These are phyloP conservation scores for Natrix natrix DNA, from an alignment of 2,797 vertebrate species.

Conservation along the genomic window DNA sequence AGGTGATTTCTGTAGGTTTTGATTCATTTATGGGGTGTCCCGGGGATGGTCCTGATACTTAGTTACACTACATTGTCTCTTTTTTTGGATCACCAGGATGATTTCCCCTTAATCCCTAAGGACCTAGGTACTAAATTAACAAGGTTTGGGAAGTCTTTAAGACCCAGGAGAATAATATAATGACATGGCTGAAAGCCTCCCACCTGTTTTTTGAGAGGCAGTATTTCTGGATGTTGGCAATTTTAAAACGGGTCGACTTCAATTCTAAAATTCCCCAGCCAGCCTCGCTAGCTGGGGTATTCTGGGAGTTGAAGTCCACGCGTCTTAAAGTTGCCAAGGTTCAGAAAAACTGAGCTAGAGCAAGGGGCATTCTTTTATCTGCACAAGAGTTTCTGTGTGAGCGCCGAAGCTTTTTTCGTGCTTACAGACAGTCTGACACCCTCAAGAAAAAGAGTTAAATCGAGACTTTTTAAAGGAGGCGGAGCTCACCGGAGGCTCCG, in stretches of 20 bases:
- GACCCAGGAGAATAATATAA: background rate
- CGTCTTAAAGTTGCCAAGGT: background rate
- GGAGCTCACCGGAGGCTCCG: background rate
- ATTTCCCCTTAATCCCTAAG: background rate
- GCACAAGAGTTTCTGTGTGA: background rate
- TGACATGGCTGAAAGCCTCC: background rate
- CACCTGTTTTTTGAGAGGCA: background rate
- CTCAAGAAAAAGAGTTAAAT: background rate
- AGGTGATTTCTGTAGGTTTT: background rate
- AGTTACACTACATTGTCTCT: background rate
- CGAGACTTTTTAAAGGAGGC: background rate
- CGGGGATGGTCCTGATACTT: too few species aligned
- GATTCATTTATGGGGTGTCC: background rate
- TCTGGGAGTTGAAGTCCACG: background rate
- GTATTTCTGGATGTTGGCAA: background rate
- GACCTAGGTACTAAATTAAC: background rate
- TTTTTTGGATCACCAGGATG: too few species aligned
- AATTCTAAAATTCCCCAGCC: background rate
- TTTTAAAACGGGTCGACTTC: background rate
- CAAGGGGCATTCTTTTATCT: background rate
- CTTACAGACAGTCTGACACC: background rate
- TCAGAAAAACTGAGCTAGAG: background rate
- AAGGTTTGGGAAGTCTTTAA: background rate
- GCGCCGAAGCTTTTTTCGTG: background rate
- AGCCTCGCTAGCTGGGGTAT: background rate